Percentiles rank a stretch among this genome's conserved stretches.
Conservation (phyloP, 2,797 vertebrate genomes). For the Pangasius macronema region DNA sequence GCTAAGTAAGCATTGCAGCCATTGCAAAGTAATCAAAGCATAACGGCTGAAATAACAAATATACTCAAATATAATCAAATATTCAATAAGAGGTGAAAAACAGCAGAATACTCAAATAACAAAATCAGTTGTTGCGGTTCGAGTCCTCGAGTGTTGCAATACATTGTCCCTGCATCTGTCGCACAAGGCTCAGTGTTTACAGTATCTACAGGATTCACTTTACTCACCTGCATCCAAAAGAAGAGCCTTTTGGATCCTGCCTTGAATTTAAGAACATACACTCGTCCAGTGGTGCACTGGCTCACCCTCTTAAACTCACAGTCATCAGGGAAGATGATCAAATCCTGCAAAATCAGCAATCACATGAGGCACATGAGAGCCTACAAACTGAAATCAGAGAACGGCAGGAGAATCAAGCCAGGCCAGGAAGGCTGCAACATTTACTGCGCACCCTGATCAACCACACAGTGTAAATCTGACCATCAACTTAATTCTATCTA, state of each 20-base stretch:
- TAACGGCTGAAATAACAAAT: background rate
- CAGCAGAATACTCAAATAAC: background rate
- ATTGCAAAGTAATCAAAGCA: background rate
- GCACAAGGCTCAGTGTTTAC: background rate
- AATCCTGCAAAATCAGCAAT: slow-evolving; percentile 74
- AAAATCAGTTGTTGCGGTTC: background rate
- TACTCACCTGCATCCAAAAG: slow-evolving; percentile 96
- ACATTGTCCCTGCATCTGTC: background rate
- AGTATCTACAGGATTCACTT: background rate
- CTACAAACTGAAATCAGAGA: background rate
- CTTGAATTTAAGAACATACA: slow-evolving; percentile 97
- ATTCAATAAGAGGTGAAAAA: background rate
- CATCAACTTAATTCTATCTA: background rate
- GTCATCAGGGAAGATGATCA: slow-evolving; percentile 98
- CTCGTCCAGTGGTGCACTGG: slow-evolving; percentile 93
- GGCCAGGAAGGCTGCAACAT: background rate
- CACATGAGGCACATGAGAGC: background rate
- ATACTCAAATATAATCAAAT: background rate
- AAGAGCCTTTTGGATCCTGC: slow-evolving; percentile 97
- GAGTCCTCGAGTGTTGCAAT: background rate
- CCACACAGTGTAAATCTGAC: too few relatives aligned
- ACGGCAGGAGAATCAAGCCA: background rate
- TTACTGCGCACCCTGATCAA: background rate
- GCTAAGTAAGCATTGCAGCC: background rate
- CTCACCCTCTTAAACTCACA: slow-evolving; percentile 95